Evolutionary conservation across 2,113 vertebrate genomes (phyloP).

Genomic region (Delphinapterus leucas): DNA sequence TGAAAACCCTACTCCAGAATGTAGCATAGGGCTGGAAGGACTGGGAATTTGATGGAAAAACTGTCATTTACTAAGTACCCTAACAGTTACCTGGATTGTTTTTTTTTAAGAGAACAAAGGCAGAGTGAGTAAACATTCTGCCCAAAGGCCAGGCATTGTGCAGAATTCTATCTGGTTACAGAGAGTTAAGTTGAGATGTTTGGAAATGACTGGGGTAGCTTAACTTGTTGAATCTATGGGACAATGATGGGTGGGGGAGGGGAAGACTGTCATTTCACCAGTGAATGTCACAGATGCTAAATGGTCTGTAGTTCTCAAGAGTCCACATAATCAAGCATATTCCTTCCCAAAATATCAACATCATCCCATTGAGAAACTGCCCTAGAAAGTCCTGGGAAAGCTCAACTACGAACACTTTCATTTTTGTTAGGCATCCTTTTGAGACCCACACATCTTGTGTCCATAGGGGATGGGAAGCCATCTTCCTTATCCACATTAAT

Average conservation of each 20-base stretch:
- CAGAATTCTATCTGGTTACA: not conserved
- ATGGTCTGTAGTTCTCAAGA: not conserved
- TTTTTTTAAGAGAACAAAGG: not conserved
- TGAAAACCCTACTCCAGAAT: not conserved
- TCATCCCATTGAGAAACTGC: not conserved
- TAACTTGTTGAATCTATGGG: not conserved
- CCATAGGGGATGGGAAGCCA: not conserved
- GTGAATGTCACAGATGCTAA: not conserved
- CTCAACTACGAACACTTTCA: not conserved
- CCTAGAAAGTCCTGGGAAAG: not conserved
- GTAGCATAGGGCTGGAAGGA: not conserved
- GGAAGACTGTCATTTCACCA: not conserved
- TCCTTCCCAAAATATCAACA: not conserved
- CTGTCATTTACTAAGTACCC: not conserved
- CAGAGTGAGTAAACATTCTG: not conserved
- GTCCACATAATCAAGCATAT: not conserved
- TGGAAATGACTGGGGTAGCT: not conserved
- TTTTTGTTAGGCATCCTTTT: not conserved
- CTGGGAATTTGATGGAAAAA: not conserved
- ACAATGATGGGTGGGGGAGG: not conserved
- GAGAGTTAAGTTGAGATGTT: not conserved
- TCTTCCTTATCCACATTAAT: not conserved
- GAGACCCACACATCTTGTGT: not conserved
- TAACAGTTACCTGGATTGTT: not conserved
- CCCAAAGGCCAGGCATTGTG: not conserved